Conservation (phyloP, 1,140 invertebrate species). For the Goniozus legneri region DNA sequence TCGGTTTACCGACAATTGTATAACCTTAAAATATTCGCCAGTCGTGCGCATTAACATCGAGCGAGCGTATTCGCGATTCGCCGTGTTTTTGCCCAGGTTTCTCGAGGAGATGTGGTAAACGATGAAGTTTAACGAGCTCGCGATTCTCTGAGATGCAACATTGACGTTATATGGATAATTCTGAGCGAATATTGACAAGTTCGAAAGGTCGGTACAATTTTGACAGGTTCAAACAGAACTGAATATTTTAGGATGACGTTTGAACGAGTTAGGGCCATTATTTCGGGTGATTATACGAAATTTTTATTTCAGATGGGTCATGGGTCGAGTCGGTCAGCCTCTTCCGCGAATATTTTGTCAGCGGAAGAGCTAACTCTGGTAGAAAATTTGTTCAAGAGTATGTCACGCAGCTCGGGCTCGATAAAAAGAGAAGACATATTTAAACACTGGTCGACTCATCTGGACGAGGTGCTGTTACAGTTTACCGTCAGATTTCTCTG, state of each 20-base stretch:
- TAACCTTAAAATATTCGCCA: not conserved
- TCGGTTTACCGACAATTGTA: constrained; percentile 14
- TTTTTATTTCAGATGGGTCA: constrained; percentile 49
- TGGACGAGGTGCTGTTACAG: constrained; percentile 46
- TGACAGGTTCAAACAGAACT: too few relatives aligned
- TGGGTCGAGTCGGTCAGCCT: constrained; percentile 46
- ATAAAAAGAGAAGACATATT: constrained; percentile 53
- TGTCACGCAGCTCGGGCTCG: constrained; percentile 51
- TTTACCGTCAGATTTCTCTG: constrained; percentile 48
- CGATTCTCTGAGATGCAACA: too few relatives aligned
- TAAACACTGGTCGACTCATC: constrained; percentile 49
- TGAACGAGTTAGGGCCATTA: too few relatives aligned
- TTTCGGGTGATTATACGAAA: too few relatives aligned
- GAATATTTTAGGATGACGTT: too few relatives aligned
- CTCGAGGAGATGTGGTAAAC: constrained; percentile 1
- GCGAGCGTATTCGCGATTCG: constrained; percentile 17
- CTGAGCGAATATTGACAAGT: not conserved
- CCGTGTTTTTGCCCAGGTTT: not conserved
- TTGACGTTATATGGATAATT: constrained; percentile 17
- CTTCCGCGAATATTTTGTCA: constrained; percentile 46
- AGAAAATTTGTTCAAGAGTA: constrained; percentile 51
- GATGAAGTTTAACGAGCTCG: too few relatives aligned
- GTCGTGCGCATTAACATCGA: constrained; percentile 25
- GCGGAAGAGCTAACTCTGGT: constrained; percentile 46
- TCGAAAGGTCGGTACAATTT: constrained; percentile 15